phyloP scores from a whole-genome alignment of 37 sponge, comb jelly and placozoan genomes.

The Hormiphora californensis region DNA sequence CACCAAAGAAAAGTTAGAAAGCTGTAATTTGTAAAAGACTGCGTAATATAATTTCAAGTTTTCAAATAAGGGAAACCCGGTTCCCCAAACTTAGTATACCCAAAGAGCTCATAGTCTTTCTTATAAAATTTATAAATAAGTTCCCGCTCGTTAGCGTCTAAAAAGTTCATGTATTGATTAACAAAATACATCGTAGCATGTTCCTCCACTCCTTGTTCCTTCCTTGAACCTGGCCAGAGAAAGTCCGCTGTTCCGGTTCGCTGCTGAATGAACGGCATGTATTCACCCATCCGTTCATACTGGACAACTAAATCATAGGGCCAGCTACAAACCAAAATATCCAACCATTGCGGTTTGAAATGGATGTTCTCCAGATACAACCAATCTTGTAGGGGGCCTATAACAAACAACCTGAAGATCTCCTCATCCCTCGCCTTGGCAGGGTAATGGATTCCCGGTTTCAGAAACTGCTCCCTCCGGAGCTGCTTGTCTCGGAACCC shows the following conservation, averaged over 20 bases:
- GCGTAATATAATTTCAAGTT: too few relatives aligned
- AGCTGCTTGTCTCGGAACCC: slow-evolving; percentile 27
- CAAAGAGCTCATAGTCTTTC: background rate
- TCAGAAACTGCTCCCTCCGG: background rate
- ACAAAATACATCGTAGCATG: background rate
- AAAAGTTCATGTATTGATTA: background rate
- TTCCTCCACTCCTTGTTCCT: background rate
- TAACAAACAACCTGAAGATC: background rate
- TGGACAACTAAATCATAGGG: background rate
- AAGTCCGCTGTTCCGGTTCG: background rate
- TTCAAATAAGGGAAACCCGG: background rate
- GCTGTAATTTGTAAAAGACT: too few relatives aligned
- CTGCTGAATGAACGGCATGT: background rate
- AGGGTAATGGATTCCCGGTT: background rate
- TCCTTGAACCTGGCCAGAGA: background rate
- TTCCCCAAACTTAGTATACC: background rate
- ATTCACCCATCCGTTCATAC: background rate
- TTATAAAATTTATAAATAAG: background rate
- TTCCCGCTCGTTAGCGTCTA: background rate
- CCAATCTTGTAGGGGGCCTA: background rate
- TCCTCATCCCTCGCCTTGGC: background rate
- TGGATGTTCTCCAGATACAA: background rate
- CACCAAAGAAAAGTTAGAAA: too few relatives aligned
- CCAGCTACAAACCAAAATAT: slow-evolving; percentile 17
- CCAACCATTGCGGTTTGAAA: background rate